Evolutionary conservation across 2,888 invertebrate species (phyloP), one percentile per base, ranked within the genome.

Genomic region (Diaphora mendica): DNA sequence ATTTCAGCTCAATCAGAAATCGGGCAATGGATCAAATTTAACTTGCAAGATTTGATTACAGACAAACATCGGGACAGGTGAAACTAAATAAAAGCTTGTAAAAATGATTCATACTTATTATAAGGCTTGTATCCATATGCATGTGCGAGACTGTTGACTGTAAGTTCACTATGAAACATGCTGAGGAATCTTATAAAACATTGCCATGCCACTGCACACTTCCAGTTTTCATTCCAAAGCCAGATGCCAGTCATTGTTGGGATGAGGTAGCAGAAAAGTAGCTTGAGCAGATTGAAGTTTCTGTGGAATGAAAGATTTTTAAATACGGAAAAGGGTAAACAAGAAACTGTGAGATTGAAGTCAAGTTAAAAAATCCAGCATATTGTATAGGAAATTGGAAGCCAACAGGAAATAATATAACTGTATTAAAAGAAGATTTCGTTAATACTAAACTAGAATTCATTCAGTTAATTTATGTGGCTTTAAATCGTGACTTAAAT

Each of bases 121-220:
- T 94, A 95, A 71, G 95, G 94, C 70, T 89, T 94, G 76, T 95
- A 94, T 83, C 97, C 97, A 91, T 97, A 97, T 51, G 97, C 93
- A 91, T 98, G 98, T 5, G 98, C 98, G 0, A 97, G 97, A 78
- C 98, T 98, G 89, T 98, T 98, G 39, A 99, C 98, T 7, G 97
- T 96, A 96, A 99, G 98, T 64, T 99, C 99, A 86, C 97, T 97
- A 90, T 99, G 98, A 83, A 99, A 96, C 73, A 97, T 97, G 81
- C 97, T 93, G 17, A 97, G 96, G 90, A 98, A 99, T 64, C 99
- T 97, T 65, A 98, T 94, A 79, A 97, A 96, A 76, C 97, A 97
- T 79, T 97, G 96, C 83, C 98, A 96, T 73, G 97, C 96, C 80
- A 97, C 97, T 3, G 98, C 96, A 82, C 97, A 96, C 69, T 88